Conservation (phyloP, 2,797 vertebrate genomes). For the Ambastaia sidthimunki region DNA sequence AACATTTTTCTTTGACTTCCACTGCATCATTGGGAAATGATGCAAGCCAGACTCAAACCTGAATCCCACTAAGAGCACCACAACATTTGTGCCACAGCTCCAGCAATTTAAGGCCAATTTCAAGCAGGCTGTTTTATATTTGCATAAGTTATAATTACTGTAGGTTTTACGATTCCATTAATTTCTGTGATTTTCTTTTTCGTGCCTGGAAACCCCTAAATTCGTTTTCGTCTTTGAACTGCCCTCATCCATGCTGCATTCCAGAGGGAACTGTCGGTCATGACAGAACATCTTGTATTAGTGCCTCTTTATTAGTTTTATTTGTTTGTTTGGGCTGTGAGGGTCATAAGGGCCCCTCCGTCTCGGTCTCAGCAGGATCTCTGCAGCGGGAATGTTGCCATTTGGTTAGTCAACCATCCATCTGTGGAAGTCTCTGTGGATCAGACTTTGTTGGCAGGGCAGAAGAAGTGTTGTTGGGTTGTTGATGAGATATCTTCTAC, state of each 20-base stretch:
- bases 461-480: slow-evolving; percentile 42
- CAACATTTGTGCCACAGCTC: background rate
- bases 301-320: slow-evolving; percentile 22
- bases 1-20: background rate
- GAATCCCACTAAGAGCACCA: too few relatives aligned
- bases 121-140: too few relatives aligned
- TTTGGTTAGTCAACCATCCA: slow-evolving; percentile 41
- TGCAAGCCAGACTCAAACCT: background rate
- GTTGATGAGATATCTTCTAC: slow-evolving; percentile 50
- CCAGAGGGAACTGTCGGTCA: slow-evolving; percentile 12
- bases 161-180: too few relatives aligned
- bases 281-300: slow-evolving; percentile 24
- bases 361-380: slow-evolving; percentile 23
- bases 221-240: background rate
- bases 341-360: background rate
- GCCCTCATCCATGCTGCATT: background rate
- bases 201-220: too few relatives aligned
- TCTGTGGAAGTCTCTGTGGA: slow-evolving; percentile 43
- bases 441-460: slow-evolving; percentile 29
- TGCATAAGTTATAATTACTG: too few relatives aligned
- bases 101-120: too few relatives aligned
- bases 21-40: background rate
- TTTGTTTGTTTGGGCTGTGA: slow-evolving; percentile 27
- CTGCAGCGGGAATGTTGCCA: slow-evolving; percentile 20
- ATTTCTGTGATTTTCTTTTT: too few relatives aligned